Conservation (phyloP, 2,888 invertebrate genomes). For the Hydriomena furcata region DNA sequence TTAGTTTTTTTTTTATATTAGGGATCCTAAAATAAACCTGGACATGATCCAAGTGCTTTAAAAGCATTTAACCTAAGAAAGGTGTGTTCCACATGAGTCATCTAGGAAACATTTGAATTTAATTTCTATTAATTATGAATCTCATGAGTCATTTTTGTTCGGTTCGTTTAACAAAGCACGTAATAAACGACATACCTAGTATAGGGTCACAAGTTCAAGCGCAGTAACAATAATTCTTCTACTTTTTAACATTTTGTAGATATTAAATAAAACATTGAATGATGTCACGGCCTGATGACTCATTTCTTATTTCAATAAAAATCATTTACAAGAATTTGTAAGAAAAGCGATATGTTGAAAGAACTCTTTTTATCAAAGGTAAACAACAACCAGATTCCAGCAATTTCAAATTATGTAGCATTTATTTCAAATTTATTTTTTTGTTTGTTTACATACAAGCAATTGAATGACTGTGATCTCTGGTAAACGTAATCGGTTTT, state of each 20-base stretch:
- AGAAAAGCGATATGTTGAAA: constrained; percentile 51
- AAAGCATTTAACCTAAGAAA: constrained; percentile 19
- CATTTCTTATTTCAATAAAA: constrained; percentile 64
- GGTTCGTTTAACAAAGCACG: constrained; percentile 51
- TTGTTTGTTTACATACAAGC: too few species aligned
- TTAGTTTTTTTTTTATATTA: too few species aligned
- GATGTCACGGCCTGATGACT: constrained; percentile 75
- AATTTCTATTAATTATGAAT: constrained; percentile 3
- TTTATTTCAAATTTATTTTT: too few species aligned
- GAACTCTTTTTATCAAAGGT: background rate
- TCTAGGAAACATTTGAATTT: constrained; percentile 29
- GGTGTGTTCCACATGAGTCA: constrained; percentile 33
- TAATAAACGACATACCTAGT: constrained; percentile 59
- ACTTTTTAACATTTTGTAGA: constrained; percentile 69
- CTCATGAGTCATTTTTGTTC: constrained; percentile 62
- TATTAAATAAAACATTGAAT: constrained; percentile 72
- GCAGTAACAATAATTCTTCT: constrained; percentile 73
- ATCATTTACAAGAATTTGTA: constrained; percentile 47
- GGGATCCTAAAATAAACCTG: too few species aligned
- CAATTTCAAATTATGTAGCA: too few species aligned
- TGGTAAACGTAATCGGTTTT: too few species aligned
- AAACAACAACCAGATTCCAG: too few species aligned
- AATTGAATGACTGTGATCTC: too few species aligned
- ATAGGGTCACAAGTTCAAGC: constrained; percentile 77
- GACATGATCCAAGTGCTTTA: too few species aligned